Base-by-base conservation (phyloP, 2,113 vertebrate genomes). In the Plestiodon gilberti region DNA sequence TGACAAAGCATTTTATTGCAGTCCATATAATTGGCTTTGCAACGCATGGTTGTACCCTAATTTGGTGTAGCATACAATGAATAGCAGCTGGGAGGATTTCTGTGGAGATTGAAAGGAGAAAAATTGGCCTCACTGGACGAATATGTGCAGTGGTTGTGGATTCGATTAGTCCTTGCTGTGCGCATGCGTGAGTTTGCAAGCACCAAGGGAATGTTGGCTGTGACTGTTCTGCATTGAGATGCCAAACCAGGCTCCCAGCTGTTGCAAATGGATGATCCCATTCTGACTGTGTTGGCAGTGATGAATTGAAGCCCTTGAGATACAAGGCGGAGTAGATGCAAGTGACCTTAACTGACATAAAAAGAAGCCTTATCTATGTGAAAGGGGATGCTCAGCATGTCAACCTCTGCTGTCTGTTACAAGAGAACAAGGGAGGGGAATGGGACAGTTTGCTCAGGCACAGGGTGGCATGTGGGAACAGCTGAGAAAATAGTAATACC, bases 231-330 rank as follows among this genome's bases (percentile, higher is more conserved):
- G 64, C 90, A 87, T 86, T 90, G 89, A 90, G 88, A 91, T 94
- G 91, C 91, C 1, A 8, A 82, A 79, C 69, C 87, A 90, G 87
- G 9, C 89, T 87, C 73, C 0, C 61, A 85, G 82, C 64, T 83
- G 30, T 14, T 73, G 82, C 71, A 83, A 88, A 92, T 2, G 30
- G 89, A 90, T 91, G 86, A 85, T 85, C 85, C n/a, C 13, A 62
- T 80, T 78, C 90, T 81, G 82, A 9, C 83, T 81, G 82, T 88
- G 75, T 86, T 87, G 85, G 87, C 83, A 81, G 0, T 92, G 92
- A 93, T 89, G 89, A 84, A 92, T 93, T 89, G 89, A 94, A 93
- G 71, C 91, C 86, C 93, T 85, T 94, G 93, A 91, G 92, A 82
- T 77, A 89, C 6, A 30, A 81, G 85, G 80, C 57, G 79, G 85